Base-by-base conservation (phyloP, 2,888 invertebrate species). In the Masnerella sp. region DNA sequence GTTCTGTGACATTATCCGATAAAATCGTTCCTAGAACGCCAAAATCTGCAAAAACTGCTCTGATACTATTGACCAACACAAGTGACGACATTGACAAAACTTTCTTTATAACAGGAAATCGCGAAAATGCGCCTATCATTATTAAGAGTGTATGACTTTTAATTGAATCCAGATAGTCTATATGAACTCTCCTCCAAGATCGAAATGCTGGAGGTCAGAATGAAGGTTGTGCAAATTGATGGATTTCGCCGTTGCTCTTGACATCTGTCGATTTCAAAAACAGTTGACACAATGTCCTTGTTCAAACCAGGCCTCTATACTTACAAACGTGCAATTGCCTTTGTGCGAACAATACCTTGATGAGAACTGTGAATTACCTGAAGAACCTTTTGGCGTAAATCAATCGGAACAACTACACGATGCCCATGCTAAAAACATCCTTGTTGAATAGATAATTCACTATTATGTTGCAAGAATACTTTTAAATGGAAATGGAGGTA, bases 361-460 rank as follows among this genome's bases (percentile, higher is more conserved):
- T 58, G 56, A 25, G 43, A 28, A 15, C 32, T 2, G 15, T 58
- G 56, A 11, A 58, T 12, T 12, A 15, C 32, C 9, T 42, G n/a
- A 12, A 58, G 17, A 2, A 58, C 20, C 7, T 22, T 18, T 58
- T 18, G 7, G 7, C 28, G 42, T 11, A 42, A 9, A 2, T 28
- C 25, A 12, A 5, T 20, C 8, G 70, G 62, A 7, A 70, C 32
- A 11, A 62, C 15, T 1, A 70, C 15, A n/a, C 20, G 20, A 17
- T 70, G 47, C 0, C 70, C 62, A 17, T 49, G 40, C 7, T 62
- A 4, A 1, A 70, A 0, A 17, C 70, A 64, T 18, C 12, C 38
- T 8, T 40, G 11, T 64, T 42, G 34, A 52, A 18, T 32, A 7
- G 52, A 64, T 20, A 64, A 17, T 3, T 64, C 32, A 1, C 4